phyloP scores from a whole-genome alignment of 2,113 vertebrate species.

The Triplophysa tibetana region DNA sequence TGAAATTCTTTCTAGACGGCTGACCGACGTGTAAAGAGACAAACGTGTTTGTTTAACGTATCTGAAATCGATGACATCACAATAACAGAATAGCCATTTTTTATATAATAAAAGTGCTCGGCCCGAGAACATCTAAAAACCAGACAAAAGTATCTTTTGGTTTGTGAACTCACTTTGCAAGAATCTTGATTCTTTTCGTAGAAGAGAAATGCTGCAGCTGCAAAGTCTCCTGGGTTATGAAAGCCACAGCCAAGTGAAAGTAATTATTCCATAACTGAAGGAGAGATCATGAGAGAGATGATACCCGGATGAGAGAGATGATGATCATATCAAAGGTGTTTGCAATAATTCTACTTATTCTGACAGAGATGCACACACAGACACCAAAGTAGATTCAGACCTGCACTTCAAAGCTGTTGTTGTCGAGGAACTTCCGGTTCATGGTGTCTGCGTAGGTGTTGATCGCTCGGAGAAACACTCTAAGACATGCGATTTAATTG shows the following conservation, averaged over 20 bases:
- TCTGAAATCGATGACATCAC: too few relatives aligned
- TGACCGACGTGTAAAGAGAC: too few relatives aligned
- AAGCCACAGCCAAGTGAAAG: conserved; percentile 97
- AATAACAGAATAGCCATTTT: too few relatives aligned
- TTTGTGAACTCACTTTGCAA: conserved; percentile 82
- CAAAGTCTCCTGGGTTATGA: conserved; percentile 97
- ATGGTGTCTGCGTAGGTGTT: conserved; percentile 96
- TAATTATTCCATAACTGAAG: conserved; percentile 98
- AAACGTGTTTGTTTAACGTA: too few relatives aligned
- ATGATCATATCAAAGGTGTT: conserved; percentile 17
- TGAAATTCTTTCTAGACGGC: too few relatives aligned
- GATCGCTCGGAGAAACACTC: conserved; percentile 94
- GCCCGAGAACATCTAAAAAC: too few relatives aligned
- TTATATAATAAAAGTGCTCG: too few relatives aligned
- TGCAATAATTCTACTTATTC: conserved; percentile 4
- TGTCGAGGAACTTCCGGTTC: conserved; percentile 95
- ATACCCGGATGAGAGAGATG: conserved; percentile 13
- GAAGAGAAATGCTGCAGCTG: conserved; percentile 95
- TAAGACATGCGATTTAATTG: conserved; percentile 47
- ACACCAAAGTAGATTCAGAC: conserved; percentile 64
- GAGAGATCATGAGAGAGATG: conserved; percentile 18
- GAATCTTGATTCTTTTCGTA: conserved; percentile 92
- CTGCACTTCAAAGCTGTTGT: conserved; percentile 94
- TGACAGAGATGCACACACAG: background rate
- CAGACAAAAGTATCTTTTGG: conserved; percentile 31